Evolutionary conservation across 2,888 invertebrate species (phyloP).

Genomic region (Agriopis aurantiaria): DNA sequence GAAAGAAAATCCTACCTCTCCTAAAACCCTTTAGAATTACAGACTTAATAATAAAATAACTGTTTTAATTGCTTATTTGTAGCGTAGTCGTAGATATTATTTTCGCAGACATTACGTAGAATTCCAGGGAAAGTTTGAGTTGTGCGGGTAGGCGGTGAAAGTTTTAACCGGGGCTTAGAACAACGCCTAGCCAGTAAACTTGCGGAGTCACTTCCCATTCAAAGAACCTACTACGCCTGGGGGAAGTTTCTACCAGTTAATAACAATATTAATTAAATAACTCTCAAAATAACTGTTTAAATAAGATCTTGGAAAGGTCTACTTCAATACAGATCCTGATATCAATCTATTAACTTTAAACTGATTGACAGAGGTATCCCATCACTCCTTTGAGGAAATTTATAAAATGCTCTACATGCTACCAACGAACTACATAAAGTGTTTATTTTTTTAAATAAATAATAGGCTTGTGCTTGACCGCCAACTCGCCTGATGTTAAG

Average conservation of each 20-base stretch:
- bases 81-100: conserved; percentile 1
- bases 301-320: background rate
- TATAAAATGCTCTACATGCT: background rate
- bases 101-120: conserved; percentile 14
- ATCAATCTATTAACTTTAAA: background rate
- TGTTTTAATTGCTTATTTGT: conserved; percentile 30
- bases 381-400: background rate
- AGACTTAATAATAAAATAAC: conserved; percentile 28
- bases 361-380: background rate
- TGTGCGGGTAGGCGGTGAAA: conserved; percentile 20
- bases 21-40: conserved; percentile 12
- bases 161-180: conserved; percentile 10
- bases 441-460: no score
- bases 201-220: conserved; percentile 13
- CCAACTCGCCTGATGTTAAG: no score
- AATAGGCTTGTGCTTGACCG: no score
- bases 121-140: conserved; percentile 6
- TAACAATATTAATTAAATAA: conserved; percentile 22
- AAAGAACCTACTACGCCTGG: conserved; percentile 14
- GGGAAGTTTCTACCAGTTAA: conserved; percentile 22
- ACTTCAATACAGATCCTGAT: background rate
- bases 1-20: conserved; percentile 16
- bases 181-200: background rate
- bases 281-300: conserved; percentile 3
- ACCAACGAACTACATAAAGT: background rate